Base-by-base conservation (phyloP, 2,888 invertebrate species). In the Tetropium fuscum region DNA sequence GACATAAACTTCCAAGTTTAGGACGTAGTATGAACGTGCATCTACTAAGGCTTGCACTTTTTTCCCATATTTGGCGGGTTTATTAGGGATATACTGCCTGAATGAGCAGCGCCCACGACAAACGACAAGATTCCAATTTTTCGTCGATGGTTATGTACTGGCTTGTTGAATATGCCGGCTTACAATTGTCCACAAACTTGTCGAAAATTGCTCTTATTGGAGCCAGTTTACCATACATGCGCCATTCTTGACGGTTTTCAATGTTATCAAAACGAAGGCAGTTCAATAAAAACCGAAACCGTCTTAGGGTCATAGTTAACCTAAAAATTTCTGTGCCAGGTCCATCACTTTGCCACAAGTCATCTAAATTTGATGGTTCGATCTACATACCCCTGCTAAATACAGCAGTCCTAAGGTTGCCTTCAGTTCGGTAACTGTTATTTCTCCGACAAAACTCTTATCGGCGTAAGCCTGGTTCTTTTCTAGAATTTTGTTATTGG, bases 41-140 rank as follows among this genome's bases (percentile, higher is more conserved):
- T 73, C 71, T 11, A 53, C 58, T 10, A 67, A 20, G 3, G 71
- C 70, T 44, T 60, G 66, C 8, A 72, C 60, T 64, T 75, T 70
- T 1, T 74, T 64, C 0, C 71, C 69, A 62, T 74, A 74, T 36
- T 64, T 71, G 1, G 59, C 64, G 16, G 74, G 72, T 58, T 76
- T 73, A 19, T 68, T 66, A 10, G 74, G 72, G 11, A 75, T 75
- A 54, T 71, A 76, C 58, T 75, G 70, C 11, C 58, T 25, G 58
- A 74, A 71, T 20, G 34, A 18, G 40, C 54, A 54, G n/a, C 56
- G 18, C 16, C 63, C 65, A 30, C 62, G 22, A 43, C 27, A 8
- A 27, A 8, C 49, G 16, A 20, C 34, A 49, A n/a, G n/a, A n/a
- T n/a, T 27, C 10, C 2, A 27, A 27, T n/a, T 27, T 27, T 27